A percentile compares a stretch with the other conserved stretches of the same genome.
phyloP scores from a whole-genome alignment of 2,888 invertebrate species.

The Apoda limacodes region DNA sequence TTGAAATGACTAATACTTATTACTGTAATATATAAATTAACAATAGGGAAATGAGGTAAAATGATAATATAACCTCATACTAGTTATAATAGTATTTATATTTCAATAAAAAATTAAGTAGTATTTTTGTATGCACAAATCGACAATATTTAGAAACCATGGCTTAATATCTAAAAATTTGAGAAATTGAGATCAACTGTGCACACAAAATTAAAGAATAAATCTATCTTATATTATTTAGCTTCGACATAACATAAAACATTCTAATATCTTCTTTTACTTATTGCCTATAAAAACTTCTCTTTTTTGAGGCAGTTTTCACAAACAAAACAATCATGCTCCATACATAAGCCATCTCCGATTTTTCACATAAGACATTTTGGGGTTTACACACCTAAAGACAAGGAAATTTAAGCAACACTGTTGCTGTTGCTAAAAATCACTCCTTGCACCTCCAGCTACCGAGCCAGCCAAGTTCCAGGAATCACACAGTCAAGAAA shows the following conservation, averaged over 20 bases:
- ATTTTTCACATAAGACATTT: no score
- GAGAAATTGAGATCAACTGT: not conserved
- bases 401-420: no score
- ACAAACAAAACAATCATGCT: constrained; percentile 2
- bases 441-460: no score
- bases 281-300: not conserved
- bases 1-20: not conserved
- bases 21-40: not conserved
- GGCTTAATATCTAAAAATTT: constrained; percentile 2
- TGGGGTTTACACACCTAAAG: no score
- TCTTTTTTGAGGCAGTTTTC: no score
- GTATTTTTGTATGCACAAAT: not conserved
- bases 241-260: not conserved
- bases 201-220: not conserved
- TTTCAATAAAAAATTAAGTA: constrained; percentile 1
- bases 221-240: not conserved
- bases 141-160: not conserved
- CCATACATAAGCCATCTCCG: constrained; percentile 1
- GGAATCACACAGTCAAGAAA: no score
- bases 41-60: not conserved
- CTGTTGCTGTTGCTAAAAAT: no score
- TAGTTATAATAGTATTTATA: not conserved
- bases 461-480: no score
- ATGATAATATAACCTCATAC: not conserved
- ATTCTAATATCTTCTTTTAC: not conserved